Conservation (phyloP, 2,113 vertebrate species). For the Panthera tigris region DNA sequence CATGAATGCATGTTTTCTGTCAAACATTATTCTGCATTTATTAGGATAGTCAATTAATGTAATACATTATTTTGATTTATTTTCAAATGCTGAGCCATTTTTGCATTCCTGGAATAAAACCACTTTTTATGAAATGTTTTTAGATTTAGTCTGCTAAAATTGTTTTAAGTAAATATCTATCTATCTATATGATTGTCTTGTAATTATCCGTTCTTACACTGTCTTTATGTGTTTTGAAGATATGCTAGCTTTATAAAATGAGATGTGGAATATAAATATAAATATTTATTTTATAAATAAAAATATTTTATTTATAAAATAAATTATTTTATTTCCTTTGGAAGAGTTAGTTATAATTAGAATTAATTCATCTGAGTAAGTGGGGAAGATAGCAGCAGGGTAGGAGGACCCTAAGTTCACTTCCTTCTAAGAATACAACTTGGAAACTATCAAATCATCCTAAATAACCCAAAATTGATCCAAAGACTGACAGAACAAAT, state of each 20-base stretch:
- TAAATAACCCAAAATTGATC: neutral
- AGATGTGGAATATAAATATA: neutral
- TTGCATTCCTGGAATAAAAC: neutral
- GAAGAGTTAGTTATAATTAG: neutral
- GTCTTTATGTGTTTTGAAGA: neutral
- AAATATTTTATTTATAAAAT: too few relatives aligned
- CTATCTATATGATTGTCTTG: neutral
- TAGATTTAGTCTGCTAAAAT: neutral
- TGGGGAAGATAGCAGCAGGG: neutral
- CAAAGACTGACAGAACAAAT: neutral
- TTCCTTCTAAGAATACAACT: too few relatives aligned
- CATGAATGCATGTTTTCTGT: neutral
- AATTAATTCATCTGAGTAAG: neutral
- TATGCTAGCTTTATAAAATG: neutral
- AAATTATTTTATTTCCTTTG: neutral
- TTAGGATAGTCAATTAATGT: neutral
- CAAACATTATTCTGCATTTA: neutral
- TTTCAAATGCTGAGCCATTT: neutral
- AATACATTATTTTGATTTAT: neutral
- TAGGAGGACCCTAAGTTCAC: neutral
- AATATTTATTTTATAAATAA: too few relatives aligned
- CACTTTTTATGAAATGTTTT: neutral
- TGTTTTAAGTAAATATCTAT: neutral
- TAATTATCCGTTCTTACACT: neutral
- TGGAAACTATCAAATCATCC: too few relatives aligned